Base-by-base conservation (phyloP, 2,113 vertebrate genomes). In the Nanorana parkeri region DNA sequence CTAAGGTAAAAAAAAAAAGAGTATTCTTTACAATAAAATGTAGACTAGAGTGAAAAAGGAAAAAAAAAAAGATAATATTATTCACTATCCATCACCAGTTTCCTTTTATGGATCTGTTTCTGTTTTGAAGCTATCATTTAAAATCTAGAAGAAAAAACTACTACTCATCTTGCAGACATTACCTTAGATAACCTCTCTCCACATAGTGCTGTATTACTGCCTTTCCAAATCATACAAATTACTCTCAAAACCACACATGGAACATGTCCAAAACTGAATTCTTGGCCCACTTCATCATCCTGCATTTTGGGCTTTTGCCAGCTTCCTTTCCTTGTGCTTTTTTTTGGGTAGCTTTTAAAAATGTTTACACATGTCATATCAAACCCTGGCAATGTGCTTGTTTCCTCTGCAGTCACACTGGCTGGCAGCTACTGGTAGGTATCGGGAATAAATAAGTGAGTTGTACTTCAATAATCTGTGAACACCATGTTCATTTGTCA, bases 191-290 rank as follows among this genome's bases (percentile, higher is more conserved):
- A 93, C 92, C 91, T 86, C 85, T 88, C 85, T 74, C 55, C 87
- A 91, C 88, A 89, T 85, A 91, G 87, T 87, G 83, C 87, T 90
- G 87, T 85, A 91, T 89, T 88, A 86, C 87, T 86, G 76, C 85
- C 85, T 92, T 91, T 94, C 91, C 89, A 93, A 94, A 91, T 90
- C 87, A 91, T 85, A 93, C 89, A 92, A 90, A 93, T 93, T 90
- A 91, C 88, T 89, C 86, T 90, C 83, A 91, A 92, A 94, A 90
- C 89, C 86, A 36, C 88, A 89, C 63, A 60, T 91, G 89, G 91
- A 93, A 89, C 65, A 7, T 54, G 80, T 91, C 91, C 92, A 92
- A 87, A 88, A 86, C 89, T 84, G 77, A 89, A 91, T 91, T 92
- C 88, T 91, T 92, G 90, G 88, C 89, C 87, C 82, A 83, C 80